A percentile compares a stretch with the other conserved stretches of the same genome.
Conservation (phyloP, 2,888 invertebrate genomes). For the Eucera pruinosa region DNA sequence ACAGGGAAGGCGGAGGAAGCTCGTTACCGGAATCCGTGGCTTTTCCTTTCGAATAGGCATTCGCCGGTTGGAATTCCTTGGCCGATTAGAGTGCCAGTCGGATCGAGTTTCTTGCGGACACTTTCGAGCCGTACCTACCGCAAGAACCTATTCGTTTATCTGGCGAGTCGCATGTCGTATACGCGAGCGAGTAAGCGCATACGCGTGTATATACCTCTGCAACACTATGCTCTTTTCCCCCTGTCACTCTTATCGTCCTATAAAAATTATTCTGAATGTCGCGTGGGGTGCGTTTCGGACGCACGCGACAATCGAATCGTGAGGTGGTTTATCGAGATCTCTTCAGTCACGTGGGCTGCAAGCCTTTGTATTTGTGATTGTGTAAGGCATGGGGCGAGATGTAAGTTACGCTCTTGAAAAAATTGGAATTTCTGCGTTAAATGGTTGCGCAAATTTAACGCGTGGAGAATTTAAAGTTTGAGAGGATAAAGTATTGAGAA, state of each 20-base stretch:
- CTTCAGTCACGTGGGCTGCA: too few species aligned
- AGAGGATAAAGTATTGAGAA: too few species aligned
- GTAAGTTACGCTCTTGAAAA: too few species aligned
- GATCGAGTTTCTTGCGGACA: conserved; percentile 72
- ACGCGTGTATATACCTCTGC: conserved; percentile 1
- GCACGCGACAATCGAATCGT: too few species aligned
- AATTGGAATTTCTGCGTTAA: too few species aligned
- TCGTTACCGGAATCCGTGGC: conserved; percentile 62
- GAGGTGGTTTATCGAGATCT: too few species aligned
- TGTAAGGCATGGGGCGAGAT: too few species aligned
- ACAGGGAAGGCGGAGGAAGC: conserved; percentile 39
- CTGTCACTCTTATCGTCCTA: conserved; percentile 36
- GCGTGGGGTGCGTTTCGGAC: neutral
- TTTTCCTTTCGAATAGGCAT: conserved; percentile 69
- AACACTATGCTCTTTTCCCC: neutral
- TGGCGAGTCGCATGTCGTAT: conserved; percentile 56
- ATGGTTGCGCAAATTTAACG: too few species aligned
- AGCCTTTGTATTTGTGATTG: too few species aligned
- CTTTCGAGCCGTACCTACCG: conserved; percentile 73
- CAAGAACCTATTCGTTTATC: conserved; percentile 73
- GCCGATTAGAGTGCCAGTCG: conserved; percentile 70
- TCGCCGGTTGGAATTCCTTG: conserved; percentile 64
- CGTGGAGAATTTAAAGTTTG: too few species aligned
- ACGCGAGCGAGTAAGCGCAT: conserved; percentile 37
- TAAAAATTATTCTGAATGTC: conserved; percentile 45